These are phyloP conservation scores for Andrena trimmerana DNA, from an alignment of 2,888 invertebrate species.

Conservation along the genomic window DNA sequence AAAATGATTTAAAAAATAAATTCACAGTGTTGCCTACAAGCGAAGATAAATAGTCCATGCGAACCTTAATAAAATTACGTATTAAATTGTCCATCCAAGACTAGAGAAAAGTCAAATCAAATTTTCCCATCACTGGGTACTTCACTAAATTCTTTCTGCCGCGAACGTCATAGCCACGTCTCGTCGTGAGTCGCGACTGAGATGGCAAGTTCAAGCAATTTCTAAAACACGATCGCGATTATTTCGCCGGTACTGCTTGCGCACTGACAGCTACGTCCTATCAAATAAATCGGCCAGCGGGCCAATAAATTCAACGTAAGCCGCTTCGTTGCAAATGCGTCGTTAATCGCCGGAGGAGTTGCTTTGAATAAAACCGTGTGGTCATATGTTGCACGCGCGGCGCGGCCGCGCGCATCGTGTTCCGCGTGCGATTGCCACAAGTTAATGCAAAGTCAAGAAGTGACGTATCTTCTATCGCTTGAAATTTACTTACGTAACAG, in stretches of 20 bases:
- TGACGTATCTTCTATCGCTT: constrained; percentile 34
- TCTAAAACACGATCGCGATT: neutral
- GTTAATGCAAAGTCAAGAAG: constrained; percentile 39
- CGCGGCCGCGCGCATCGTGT: constrained; percentile 8
- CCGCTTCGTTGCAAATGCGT: neutral
- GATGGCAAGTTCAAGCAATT: neutral
- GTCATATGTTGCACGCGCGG: neutral
- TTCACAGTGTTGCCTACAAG: too few species aligned
- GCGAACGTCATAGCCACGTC: too few species aligned
- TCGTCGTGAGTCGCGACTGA: neutral
- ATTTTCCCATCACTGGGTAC: too few species aligned
- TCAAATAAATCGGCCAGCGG: neutral
- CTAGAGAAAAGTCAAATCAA: too few species aligned
- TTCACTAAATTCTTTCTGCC: too few species aligned
- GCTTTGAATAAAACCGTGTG: constrained; percentile 10
- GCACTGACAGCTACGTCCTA: neutral
- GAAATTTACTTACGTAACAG: constrained; percentile 57
- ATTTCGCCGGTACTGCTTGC: neutral
- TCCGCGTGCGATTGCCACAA: constrained; percentile 16
- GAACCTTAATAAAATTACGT: too few species aligned
- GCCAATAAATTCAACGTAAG: constrained; percentile 13
- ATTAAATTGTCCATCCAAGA: too few species aligned
- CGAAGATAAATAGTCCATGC: too few species aligned
- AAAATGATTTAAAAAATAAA: too few species aligned
- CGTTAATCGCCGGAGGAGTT: constrained; percentile 22